Base-by-base conservation (phyloP, 2,113 vertebrate species). In the Bungarus multicinctus region DNA sequence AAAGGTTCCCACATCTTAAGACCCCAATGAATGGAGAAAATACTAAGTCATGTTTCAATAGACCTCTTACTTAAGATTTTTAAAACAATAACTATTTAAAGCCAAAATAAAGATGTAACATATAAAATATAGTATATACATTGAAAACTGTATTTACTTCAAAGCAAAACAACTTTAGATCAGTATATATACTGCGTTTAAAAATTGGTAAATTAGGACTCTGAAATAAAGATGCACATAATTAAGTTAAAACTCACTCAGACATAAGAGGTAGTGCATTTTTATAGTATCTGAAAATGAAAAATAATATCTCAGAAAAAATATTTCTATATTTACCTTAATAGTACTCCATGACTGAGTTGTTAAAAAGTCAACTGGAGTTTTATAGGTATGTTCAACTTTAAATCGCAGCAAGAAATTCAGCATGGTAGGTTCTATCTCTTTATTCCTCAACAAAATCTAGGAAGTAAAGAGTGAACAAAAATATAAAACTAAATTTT, bases 341-440 rank as follows among this genome's bases (percentile, higher is more conserved):
- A 99, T 97, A 94, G 97, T 97, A 93, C 98, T 98, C 98, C 98
- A 98, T 87, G 97, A 96, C 45, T 97, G 98, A 92, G 97, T 23
- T 88, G 97, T 98, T 91, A 99, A 96, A 95, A 99, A 99, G 69
- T 98, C 96, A 86, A 98, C 96, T 47, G 98, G 98, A 94, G 97
- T 98, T 92, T 89, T 91, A 92, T 96, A 97, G 89, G 94, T 95
- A 34, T 96, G 93, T 85, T 99, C 98, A 94, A 98, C 94, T 88
- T 97, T 96, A 95, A 98, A 98, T 39, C 81, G 94, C 93, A 99
- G 97, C 47, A 98, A 96, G 95, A 99, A 98, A 96, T 98, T 97
- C 96, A 99, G 50, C 95, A 99, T 98, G 52, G 97, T 91, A 50
- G 95, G 95, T 91, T 98, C 96, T 93, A 97, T 97, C 92, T 98